phyloP scores from a whole-genome alignment of 2,797 vertebrate species.

The Lacerta viridis region DNA sequence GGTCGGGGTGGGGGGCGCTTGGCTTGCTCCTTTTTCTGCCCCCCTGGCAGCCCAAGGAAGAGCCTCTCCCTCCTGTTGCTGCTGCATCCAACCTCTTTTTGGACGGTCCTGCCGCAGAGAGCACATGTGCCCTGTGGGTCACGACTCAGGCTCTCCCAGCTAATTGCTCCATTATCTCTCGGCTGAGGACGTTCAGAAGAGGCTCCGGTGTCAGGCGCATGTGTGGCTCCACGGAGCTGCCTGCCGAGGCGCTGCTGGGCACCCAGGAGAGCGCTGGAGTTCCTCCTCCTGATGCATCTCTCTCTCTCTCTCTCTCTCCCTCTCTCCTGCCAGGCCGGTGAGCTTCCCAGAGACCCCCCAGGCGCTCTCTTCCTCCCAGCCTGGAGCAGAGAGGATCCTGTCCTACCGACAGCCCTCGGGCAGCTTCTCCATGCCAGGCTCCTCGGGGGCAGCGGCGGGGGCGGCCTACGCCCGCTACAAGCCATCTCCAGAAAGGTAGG shows the following conservation, averaged over 20 bases:
- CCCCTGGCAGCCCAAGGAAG: background rate
- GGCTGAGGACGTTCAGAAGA: fast-evolving
- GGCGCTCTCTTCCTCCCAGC: constrained; percentile 80
- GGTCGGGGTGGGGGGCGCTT: fast-evolving
- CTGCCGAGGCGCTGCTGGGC: background rate
- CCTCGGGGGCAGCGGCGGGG: constrained; percentile 63
- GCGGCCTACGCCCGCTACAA: no score
- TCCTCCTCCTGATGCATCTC: background rate
- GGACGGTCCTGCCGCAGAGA: background rate
- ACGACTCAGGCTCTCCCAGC: background rate
- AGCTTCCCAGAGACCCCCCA: constrained; percentile 94
- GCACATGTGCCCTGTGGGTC: no score
- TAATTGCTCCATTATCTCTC: background rate
- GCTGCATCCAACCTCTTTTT: no score
- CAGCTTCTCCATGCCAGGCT: constrained; percentile 89
- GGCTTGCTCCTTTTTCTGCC: background rate
- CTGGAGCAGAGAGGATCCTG: constrained; percentile 84
- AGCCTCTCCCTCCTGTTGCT: background rate
- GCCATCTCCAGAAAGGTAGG: no score
- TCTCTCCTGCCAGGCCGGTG: constrained; percentile 84
- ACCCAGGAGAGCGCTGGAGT: background rate
- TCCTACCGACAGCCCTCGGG: constrained; percentile 91
- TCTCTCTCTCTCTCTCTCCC: background rate
- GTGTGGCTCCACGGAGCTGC: background rate
- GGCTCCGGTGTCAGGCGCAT: background rate